Percentiles rank a stretch among this genome's conserved stretches.
These are phyloP conservation scores for Ectemnius lituratus DNA, from an alignment of 2,888 invertebrate species.

Conservation along the genomic window DNA sequence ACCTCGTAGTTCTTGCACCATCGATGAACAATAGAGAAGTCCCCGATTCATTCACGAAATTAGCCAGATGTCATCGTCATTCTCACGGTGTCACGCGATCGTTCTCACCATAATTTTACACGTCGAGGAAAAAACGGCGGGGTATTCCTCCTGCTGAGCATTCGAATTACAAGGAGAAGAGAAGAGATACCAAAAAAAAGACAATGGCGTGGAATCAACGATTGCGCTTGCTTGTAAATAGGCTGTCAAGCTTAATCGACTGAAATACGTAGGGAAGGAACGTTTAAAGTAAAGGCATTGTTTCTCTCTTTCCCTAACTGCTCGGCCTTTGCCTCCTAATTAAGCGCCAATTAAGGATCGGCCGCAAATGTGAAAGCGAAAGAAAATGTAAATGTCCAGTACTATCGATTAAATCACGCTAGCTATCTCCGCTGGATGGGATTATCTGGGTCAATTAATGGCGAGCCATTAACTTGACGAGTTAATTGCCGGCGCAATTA, in stretches of 20 bases:
- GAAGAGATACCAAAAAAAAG: too few species aligned
- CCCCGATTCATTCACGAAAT: not conserved
- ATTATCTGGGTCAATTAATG: slow-evolving; percentile 3
- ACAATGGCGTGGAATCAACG: too few species aligned
- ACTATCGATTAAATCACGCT: not conserved
- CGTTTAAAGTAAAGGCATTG: too few species aligned
- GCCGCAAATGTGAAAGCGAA: not conserved
- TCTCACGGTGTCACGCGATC: not conserved
- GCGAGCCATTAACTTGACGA: not conserved
- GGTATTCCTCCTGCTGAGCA: too few species aligned
- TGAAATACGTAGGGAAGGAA: too few species aligned
- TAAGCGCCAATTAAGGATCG: not conserved
- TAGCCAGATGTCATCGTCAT: not conserved
- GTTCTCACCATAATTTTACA: not conserved
- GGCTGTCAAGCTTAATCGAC: too few species aligned
- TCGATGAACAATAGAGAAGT: not conserved
- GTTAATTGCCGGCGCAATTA: not conserved
- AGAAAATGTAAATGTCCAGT: not conserved
- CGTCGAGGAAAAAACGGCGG: too few species aligned
- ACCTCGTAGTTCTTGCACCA: not conserved
- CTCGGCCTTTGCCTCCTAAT: too few species aligned
- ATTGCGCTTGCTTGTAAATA: too few species aligned
- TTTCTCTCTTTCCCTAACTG: too few species aligned
- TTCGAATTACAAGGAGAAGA: too few species aligned
- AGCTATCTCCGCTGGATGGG: not conserved